phyloP scores from a whole-genome alignment of 2,797 vertebrate genomes.

The Acrossocheilus wenchowensis region DNA sequence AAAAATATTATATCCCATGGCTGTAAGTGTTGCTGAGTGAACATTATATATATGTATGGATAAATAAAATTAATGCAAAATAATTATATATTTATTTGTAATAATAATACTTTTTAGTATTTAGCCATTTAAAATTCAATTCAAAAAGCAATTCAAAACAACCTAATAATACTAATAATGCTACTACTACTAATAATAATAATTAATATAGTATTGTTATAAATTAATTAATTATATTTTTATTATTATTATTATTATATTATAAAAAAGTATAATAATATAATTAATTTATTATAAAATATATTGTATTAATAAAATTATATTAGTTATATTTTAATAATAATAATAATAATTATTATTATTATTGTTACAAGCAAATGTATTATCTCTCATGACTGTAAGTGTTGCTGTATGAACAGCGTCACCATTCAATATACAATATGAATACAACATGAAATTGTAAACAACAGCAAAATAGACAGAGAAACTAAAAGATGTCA shows the following conservation, averaged over 20 bases:
- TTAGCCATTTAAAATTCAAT: not conserved
- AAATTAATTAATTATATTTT: not conserved
- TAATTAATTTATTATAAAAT: no score
- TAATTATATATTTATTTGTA: not conserved
- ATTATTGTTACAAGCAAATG: not conserved
- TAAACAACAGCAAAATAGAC: conserved; percentile 54
- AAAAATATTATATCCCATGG: not conserved
- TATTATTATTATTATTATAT: no score
- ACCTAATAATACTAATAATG: not conserved
- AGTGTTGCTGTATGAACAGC: not conserved
- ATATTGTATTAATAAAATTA: no score
- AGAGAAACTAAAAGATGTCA: conserved; percentile 38
- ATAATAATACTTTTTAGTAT: not conserved
- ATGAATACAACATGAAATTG: conserved; percentile 34
- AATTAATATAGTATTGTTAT: not conserved
- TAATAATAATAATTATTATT: not conserved
- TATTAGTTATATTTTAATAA: not conserved
- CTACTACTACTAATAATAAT: no score
- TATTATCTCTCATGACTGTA: not conserved
- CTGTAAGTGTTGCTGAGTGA: not conserved
- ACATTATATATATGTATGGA: no score
- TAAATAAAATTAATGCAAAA: no score
- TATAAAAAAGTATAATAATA: no score
- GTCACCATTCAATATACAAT: not conserved
- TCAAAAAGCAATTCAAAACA: not conserved